These are phyloP conservation scores for Drosophila imparisetae DNA, from an alignment of 2,888 invertebrate genomes.

Conservation along the genomic window DNA sequence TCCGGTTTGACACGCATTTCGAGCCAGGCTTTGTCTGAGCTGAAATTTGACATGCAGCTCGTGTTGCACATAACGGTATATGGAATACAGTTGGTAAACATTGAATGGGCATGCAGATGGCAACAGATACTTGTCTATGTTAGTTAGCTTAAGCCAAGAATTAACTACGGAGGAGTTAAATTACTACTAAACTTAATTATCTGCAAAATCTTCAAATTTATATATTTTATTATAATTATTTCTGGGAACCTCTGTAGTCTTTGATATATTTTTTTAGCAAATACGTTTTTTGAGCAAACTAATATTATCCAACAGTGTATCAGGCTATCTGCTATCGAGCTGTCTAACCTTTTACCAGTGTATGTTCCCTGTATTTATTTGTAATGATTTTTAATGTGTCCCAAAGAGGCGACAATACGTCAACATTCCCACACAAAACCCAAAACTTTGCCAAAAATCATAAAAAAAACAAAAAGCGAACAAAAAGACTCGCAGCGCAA, in stretches of 20 bases:
- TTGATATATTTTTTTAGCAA: background rate
- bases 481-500: conserved; percentile 22
- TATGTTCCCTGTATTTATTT: background rate
- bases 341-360: background rate
- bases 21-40: conserved; percentile 7
- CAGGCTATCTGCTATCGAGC: background rate
- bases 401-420: background rate
- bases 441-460: background rate
- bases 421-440: background rate
- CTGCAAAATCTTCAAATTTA: background rate
- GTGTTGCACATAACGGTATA: conserved; percentile 19
- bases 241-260: background rate
- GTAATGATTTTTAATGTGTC: background rate
- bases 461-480: conserved; percentile 23
- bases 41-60: conserved; percentile 5
- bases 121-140: background rate
- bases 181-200: background rate
- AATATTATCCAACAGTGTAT: background rate
- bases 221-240: background rate
- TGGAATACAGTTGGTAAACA: background rate
- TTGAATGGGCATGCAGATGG: background rate
- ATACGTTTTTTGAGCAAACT: background rate
- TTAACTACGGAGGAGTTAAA: background rate
- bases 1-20: conserved; percentile 66
- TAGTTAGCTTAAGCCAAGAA: too few species aligned